These are phyloP conservation scores for Callipepla californica DNA, from an alignment of 2,113 vertebrate genomes.

Conservation along the genomic window DNA sequence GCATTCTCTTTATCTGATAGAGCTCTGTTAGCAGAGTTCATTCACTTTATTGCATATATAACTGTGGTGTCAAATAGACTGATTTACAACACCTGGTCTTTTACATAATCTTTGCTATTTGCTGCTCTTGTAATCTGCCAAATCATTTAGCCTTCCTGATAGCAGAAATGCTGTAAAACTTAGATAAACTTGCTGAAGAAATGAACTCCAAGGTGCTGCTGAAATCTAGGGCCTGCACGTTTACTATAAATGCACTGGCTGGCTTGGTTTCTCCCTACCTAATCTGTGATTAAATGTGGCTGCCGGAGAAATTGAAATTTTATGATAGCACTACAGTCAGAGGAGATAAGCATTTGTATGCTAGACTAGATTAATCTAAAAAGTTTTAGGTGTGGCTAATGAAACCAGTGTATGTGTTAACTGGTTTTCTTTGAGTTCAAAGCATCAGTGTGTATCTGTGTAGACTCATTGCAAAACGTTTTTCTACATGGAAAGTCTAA, in stretches of 20 bases:
- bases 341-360: conserved; percentile 69
- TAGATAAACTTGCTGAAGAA: conserved; percentile 72
- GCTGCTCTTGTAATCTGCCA: conserved; percentile 67
- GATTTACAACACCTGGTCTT: conserved; percentile 72
- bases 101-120: conserved; percentile 75
- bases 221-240: conserved; percentile 41
- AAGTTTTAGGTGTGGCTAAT: conserved; percentile 69
- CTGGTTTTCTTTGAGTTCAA: conserved; percentile 49
- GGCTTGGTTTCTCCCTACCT: conserved; percentile 31
- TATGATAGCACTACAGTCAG: conserved; percentile 52
- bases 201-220: conserved; percentile 50
- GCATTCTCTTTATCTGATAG: conserved; percentile 67
- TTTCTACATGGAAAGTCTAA: background rate
- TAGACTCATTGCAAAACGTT: conserved; percentile 28
- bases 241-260: conserved; percentile 51
- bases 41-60: conserved; percentile 73
- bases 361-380: conserved; percentile 66
- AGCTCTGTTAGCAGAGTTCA: conserved; percentile 50
- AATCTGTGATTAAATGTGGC: conserved; percentile 61
- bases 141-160: conserved; percentile 74
- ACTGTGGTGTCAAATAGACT: conserved; percentile 66
- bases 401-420: conserved; percentile 47
- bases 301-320: conserved; percentile 72
- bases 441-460: conserved; percentile 19
- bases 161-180: conserved; percentile 74